phyloP scores from a whole-genome alignment of 2,888 invertebrate species.

The Idaea biselata region DNA sequence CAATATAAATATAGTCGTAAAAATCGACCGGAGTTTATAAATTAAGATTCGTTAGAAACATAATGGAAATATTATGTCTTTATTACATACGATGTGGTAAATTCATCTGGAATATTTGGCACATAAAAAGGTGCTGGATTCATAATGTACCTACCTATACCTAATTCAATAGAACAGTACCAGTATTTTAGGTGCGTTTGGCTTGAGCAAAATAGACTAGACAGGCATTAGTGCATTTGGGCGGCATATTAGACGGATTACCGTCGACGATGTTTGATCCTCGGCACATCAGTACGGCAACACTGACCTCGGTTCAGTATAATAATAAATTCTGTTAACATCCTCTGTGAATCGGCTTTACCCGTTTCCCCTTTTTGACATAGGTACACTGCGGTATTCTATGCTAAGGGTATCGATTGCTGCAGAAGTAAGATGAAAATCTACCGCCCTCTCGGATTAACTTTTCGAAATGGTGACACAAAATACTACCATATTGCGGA shows the following conservation, averaged over 20 bases:
- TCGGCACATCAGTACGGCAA: conserved; percentile 1
- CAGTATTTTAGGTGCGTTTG: background rate
- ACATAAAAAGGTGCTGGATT: background rate
- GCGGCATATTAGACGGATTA: background rate
- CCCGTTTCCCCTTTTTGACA: conserved; percentile 19
- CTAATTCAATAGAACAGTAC: background rate
- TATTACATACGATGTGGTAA: conserved; percentile 1
- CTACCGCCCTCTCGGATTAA: background rate
- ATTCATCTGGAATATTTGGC: conserved; percentile 1
- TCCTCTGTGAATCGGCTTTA: conserved; percentile 17
- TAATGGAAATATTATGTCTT: background rate
- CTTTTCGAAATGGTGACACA: conserved; percentile 6
- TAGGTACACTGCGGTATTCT: conserved; percentile 29
- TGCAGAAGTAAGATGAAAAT: conserved; percentile 21
- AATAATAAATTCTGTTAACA: conserved; percentile 21
- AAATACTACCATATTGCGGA: background rate
- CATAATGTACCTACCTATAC: background rate
- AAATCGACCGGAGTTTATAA: conserved; percentile 26
- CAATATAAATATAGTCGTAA: conserved; percentile 26
- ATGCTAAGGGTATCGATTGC: conserved; percentile 25
- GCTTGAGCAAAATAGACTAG: background rate
- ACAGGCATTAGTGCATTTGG: background rate
- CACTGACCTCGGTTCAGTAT: conserved; percentile 12
- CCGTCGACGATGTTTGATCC: background rate
- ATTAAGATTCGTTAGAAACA: background rate